These are phyloP conservation scores for Beris chalybata DNA, from an alignment of 2,888 invertebrate species.

Conservation along the genomic window DNA sequence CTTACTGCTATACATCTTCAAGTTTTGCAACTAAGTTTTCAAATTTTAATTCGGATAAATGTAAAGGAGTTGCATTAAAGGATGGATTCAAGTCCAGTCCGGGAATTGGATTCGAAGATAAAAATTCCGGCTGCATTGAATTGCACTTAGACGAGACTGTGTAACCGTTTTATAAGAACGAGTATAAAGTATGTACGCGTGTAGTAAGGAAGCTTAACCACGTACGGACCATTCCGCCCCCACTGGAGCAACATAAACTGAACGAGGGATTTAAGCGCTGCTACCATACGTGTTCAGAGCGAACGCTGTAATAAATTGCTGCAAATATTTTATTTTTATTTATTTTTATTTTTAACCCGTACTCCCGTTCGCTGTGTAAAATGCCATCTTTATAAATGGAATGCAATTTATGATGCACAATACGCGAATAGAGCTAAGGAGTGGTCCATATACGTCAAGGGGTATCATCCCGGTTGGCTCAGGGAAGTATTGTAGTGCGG, in stretches of 20 bases:
- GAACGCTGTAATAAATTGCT: slow-evolving; percentile 8
- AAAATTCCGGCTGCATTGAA: too few relatives aligned
- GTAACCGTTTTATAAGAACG: too few relatives aligned
- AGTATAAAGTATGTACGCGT: too few relatives aligned
- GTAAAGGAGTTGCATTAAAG: neutral
- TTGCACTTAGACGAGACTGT: too few relatives aligned
- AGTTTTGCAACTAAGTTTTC: slow-evolving; percentile 5
- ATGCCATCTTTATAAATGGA: neutral
- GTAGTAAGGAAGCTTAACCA: neutral
- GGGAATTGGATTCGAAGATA: slow-evolving; percentile 2
- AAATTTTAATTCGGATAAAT: slow-evolving; percentile 4
- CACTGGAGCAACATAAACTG: neutral
- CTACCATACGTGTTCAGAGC: slow-evolving; percentile 19
- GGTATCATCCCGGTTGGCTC: too few relatives aligned
- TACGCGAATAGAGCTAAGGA: neutral
- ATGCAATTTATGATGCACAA: slow-evolving; percentile 18
- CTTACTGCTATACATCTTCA: neutral
- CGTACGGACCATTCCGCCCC: slow-evolving; percentile 1
- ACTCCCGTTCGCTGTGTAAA: neutral
- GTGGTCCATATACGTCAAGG: neutral
- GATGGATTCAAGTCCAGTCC: neutral
- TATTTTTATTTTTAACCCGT: neutral
- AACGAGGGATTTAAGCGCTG: slow-evolving; percentile 17
- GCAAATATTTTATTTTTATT: neutral
- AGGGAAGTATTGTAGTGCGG: too few relatives aligned